Conservation (phyloP, 2,113 vertebrate species). For the Prietella phreatophila region DNA sequence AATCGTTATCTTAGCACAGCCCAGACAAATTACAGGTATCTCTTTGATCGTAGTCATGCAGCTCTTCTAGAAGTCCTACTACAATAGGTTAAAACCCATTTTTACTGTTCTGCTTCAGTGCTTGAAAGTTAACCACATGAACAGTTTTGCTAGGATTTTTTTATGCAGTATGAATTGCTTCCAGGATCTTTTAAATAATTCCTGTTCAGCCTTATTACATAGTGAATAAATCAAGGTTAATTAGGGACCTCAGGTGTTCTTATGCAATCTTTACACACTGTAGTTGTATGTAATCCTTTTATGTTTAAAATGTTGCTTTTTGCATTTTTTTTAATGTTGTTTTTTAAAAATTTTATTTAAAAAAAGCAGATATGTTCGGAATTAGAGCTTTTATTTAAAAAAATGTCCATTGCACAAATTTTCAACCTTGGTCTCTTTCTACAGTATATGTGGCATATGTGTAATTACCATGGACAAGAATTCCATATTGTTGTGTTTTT, state of each 20-base stretch:
- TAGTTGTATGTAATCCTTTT: no score
- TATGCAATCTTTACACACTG: constrained; percentile 3
- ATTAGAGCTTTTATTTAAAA: background rate
- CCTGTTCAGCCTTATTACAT: background rate
- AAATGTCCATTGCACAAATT: background rate
- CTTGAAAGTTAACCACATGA: no score
- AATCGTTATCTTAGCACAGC: background rate
- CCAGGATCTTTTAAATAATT: constrained; percentile 24
- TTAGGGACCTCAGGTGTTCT: background rate
- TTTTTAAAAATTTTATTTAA: no score
- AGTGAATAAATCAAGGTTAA: constrained; percentile 1
- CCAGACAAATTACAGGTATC: background rate
- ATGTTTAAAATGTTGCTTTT: background rate
- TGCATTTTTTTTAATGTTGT: no score
- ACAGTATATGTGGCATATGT: background rate
- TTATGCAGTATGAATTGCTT: constrained; percentile 11
- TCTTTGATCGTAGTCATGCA: background rate
- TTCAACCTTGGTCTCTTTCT: background rate
- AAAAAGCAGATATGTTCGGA: background rate
- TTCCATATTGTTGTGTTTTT: background rate
- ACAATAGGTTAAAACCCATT: background rate
- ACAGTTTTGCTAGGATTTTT: no score
- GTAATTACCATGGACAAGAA: background rate
- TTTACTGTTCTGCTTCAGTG: no score
- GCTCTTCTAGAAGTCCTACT: constrained; percentile 14